Evolutionary conservation across 1,140 invertebrate genomes (phyloP).

Genomic region (Forficula auricularia): DNA sequence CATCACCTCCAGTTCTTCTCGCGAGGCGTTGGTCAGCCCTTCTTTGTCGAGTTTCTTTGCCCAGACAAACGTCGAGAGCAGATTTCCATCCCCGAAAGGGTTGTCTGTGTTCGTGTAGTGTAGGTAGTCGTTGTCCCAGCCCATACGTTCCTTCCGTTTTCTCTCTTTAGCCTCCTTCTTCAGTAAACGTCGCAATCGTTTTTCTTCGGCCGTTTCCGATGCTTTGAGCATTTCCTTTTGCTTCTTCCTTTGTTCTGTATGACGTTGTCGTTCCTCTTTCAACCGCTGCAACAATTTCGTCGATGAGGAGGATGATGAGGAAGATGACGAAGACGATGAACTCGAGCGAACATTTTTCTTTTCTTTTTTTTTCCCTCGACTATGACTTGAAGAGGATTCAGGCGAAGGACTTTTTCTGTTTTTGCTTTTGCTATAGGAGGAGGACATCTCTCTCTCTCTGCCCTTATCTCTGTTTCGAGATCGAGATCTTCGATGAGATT

Average conservation of each 20-base stretch:
- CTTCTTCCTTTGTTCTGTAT: constrained; percentile 44
- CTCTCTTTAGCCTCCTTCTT: constrained; percentile 89
- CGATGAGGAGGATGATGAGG: constrained; percentile 32
- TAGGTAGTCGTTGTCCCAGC: constrained; percentile 88
- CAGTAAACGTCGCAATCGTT: constrained; percentile 60
- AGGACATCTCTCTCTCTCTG: no score
- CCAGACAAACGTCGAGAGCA: constrained; percentile 91
- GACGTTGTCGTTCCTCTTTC: constrained; percentile 46
- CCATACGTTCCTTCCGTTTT: constrained; percentile 74
- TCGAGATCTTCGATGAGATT: no score
- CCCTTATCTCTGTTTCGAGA: no score
- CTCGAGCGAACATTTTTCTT: no score
- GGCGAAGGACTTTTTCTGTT: no score
- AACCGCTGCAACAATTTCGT: constrained; percentile 50
- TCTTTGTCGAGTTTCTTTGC: constrained; percentile 90
- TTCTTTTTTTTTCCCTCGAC: no score
- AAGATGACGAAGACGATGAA: constrained; percentile 8
- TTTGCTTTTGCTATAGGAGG: no score
- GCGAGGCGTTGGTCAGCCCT: constrained; percentile 59
- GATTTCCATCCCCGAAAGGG: constrained; percentile 91
- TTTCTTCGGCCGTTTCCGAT: constrained; percentile 89
- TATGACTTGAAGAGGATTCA: no score
- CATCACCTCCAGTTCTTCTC: constrained; percentile 68
- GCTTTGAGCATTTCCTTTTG: constrained; percentile 74
- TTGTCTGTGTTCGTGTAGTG: constrained; percentile 97